Evolutionary conservation across 1,140 invertebrate genomes (phyloP).

Genomic region (Theocolax elegans): DNA sequence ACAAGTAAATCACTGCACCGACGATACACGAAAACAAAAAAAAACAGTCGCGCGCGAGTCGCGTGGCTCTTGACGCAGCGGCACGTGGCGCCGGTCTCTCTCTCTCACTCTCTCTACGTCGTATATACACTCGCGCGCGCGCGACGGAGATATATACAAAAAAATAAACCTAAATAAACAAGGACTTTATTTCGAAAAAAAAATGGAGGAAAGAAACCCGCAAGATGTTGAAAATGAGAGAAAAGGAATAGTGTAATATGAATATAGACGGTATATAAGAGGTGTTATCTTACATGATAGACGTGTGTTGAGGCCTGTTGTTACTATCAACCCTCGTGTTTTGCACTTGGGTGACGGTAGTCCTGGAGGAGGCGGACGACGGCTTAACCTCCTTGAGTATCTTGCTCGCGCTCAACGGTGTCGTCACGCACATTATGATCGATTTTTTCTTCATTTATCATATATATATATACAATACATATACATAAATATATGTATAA

Average conservation of each 20-base stretch:
- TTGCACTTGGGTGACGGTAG: conserved; percentile 53
- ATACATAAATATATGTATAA: too few relatives aligned
- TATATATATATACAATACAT: too few relatives aligned
- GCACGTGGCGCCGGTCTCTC: conserved; percentile 35
- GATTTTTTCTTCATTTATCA: conserved; percentile 31
- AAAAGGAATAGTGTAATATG: neutral
- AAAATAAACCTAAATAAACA: too few relatives aligned
- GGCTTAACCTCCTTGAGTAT: conserved; percentile 57
- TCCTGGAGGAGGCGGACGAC: conserved; percentile 52
- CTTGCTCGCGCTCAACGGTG: conserved; percentile 61
- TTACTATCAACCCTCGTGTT: neutral
- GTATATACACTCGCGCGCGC: too few relatives aligned
- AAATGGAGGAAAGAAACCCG: neutral
- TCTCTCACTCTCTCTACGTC: neutral
- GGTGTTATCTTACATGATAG: conserved; percentile 68
- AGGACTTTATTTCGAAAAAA: too few relatives aligned
- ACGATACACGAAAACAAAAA: too few relatives aligned
- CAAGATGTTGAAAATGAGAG: neutral
- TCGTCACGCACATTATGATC: conserved; percentile 59
- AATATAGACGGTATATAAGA: too few relatives aligned
- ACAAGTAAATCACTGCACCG: too few relatives aligned
- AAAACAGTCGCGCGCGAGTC: conserved; percentile 23
- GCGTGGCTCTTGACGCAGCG: conserved; percentile 21
- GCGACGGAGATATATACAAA: too few relatives aligned
- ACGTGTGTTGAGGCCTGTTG: conserved; percentile 60